Percentiles rank a stretch among this genome's conserved stretches.
These are phyloP conservation scores for Gulo gulo DNA, from an alignment of 2,113 vertebrate species.

Conservation along the genomic window DNA sequence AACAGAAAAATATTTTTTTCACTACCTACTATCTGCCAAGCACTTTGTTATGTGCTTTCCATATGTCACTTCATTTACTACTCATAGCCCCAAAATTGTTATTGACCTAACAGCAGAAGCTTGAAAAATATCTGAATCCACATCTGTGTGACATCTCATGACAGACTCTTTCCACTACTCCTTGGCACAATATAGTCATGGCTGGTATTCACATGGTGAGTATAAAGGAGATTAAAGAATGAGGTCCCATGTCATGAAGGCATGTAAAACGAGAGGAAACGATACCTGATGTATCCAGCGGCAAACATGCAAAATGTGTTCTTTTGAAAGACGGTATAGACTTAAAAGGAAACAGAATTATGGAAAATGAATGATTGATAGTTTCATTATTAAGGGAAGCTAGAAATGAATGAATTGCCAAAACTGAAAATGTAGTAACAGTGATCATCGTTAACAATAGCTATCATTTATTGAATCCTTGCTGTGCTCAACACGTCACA, in stretches of 20 bases:
- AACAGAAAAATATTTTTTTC: not conserved
- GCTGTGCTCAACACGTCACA: not conserved
- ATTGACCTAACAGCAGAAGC: not conserved
- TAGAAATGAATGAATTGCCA: not conserved
- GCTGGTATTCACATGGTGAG: not conserved
- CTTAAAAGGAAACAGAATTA: not conserved
- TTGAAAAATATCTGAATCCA: not conserved
- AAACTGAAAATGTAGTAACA: not conserved
- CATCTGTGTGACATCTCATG: not conserved
- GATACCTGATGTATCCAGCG: not conserved
- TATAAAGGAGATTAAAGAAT: not conserved
- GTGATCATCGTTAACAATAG: not conserved
- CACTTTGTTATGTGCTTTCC: not conserved
- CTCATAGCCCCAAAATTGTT: not conserved
- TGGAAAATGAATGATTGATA: not conserved
- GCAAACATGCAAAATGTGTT: not conserved
- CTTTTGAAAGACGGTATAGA: not conserved
- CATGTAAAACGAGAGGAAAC: not conserved
- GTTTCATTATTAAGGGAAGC: conserved; percentile 41
- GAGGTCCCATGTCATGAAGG: not conserved
- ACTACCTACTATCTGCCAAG: not conserved
- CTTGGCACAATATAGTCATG: not conserved
- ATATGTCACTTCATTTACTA: not conserved
- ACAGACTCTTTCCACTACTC: not conserved
- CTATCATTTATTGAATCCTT: not conserved